Evolutionary conservation across 2,888 invertebrate species (phyloP).

Genomic region (Macrophya alboannulata): DNA sequence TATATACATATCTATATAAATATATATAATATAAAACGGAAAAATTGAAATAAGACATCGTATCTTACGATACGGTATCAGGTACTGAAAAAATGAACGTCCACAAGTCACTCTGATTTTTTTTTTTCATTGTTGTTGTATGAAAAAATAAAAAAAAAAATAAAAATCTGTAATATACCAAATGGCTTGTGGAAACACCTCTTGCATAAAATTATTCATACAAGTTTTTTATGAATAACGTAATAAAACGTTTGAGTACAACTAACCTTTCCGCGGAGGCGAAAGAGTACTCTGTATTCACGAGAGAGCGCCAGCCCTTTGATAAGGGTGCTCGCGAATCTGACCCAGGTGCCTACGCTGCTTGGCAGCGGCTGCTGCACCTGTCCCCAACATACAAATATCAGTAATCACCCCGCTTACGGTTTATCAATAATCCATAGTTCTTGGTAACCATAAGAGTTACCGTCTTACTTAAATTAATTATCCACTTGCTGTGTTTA

Average conservation of each 20-base stretch:
- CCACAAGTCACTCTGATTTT: slow-evolving; percentile 62
- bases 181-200: slow-evolving; percentile 32
- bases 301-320: slow-evolving; percentile 95
- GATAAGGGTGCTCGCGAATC: slow-evolving; percentile 98
- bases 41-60: slow-evolving; percentile 46
- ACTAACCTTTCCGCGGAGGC: slow-evolving; percentile 80
- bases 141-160: background rate
- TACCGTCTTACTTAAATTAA: slow-evolving; percentile 34
- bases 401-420: slow-evolving; percentile 64
- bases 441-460: slow-evolving; percentile 46
- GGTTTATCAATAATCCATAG: slow-evolving; percentile 47
- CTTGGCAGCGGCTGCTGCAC: slow-evolving; percentile 92
- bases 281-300: slow-evolving; percentile 78
- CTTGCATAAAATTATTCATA: slow-evolving; percentile 41
- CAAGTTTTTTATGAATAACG: slow-evolving; percentile 61
- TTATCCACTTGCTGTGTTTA: background rate
- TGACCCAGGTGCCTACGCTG: slow-evolving; percentile 92
- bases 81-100: slow-evolving; percentile 71
- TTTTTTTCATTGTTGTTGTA: slow-evolving; percentile 39
- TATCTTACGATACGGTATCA: slow-evolving; percentile 69
- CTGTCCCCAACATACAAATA: slow-evolving; percentile 83
- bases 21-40: slow-evolving; percentile 25
- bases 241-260: slow-evolving; percentile 73
- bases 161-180: background rate
- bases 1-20: background rate